Conservation (phyloP, 2,888 invertebrate genomes). For the Aporophyla nigra region DNA sequence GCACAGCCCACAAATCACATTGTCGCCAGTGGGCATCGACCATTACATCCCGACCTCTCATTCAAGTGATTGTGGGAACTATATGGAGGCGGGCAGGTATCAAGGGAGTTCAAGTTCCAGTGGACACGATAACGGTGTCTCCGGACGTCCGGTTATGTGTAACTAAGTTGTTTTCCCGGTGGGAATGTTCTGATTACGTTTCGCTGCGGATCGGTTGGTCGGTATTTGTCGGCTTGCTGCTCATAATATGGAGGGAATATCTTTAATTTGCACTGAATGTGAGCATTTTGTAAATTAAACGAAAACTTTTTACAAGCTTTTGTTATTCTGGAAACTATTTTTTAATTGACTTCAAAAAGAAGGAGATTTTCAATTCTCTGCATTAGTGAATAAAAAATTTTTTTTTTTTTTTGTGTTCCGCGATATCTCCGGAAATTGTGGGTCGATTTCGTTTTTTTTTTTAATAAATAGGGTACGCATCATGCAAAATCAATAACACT, state of each 20-base stretch:
- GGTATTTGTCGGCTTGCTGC: conserved; percentile 44
- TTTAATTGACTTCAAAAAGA: background rate
- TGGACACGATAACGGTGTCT: conserved; percentile 60
- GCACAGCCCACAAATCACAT: conserved; percentile 66
- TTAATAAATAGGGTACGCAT: no score
- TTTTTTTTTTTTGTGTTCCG: no score
- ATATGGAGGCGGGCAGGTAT: conserved; percentile 9
- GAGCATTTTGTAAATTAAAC: background rate
- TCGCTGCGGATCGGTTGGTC: conserved; percentile 49
- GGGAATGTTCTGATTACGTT: conserved; percentile 69
- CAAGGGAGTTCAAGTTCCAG: conserved; percentile 49
- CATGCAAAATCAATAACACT: no score
- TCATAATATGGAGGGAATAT: conserved; percentile 12
- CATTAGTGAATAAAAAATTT: no score
- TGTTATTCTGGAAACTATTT: background rate
- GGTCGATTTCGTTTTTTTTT: no score
- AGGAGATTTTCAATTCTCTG: background rate
- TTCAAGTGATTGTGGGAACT: conserved; percentile 9
- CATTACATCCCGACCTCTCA: conserved; percentile 51
- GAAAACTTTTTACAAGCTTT: background rate
- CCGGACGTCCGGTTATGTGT: conserved; percentile 69
- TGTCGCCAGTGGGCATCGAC: conserved; percentile 56
- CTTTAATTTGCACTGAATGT: conserved; percentile 5
- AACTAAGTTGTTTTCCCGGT: conserved; percentile 74
- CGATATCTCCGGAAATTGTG: no score